Conservation (phyloP, 2,797 vertebrate genomes). For the Poecilia picta region DNA sequence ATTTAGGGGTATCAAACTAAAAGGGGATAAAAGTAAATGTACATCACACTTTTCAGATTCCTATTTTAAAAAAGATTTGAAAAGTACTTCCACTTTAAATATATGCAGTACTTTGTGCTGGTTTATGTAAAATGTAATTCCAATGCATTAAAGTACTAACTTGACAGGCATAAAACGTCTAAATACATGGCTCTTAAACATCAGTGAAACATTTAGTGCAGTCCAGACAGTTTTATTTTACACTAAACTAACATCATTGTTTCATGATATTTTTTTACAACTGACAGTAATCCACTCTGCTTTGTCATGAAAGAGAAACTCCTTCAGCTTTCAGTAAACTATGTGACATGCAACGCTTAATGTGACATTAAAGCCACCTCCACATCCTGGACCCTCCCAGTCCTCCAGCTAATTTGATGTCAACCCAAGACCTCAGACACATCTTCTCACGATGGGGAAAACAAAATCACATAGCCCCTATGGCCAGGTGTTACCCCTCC, state of each 20-base stretch:
- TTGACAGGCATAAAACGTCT: no score
- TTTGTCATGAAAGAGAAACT: slow-evolving; percentile 56
- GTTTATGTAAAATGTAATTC: not conserved
- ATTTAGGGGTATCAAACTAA: not conserved
- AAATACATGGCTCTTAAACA: no score
- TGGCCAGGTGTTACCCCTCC: slow-evolving; percentile 81
- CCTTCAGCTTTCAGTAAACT: slow-evolving; percentile 49
- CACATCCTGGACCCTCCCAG: slow-evolving; percentile 54
- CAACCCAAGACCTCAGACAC: slow-evolving; percentile 53
- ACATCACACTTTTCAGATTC: not conserved
- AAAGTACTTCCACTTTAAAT: not conserved
- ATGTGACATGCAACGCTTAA: slow-evolving; percentile 54
- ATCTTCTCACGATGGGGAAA: slow-evolving; percentile 70
- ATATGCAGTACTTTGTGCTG: not conserved
- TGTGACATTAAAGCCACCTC: slow-evolving; percentile 68
- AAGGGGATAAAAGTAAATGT: not conserved
- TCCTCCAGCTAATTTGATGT: slow-evolving; percentile 60
- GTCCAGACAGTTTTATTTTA: slow-evolving; percentile 14
- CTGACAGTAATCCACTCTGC: slow-evolving; percentile 39
- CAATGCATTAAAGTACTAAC: no score
- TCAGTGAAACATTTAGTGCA: no score
- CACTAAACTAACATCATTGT: slow-evolving; percentile 36
- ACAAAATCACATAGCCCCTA: slow-evolving; percentile 62
- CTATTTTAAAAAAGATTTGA: not conserved
- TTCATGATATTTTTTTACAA: slow-evolving; percentile 39